These are phyloP conservation scores for Lonchura striata DNA, from an alignment of 2,113 vertebrate genomes.

Conservation along the genomic window DNA sequence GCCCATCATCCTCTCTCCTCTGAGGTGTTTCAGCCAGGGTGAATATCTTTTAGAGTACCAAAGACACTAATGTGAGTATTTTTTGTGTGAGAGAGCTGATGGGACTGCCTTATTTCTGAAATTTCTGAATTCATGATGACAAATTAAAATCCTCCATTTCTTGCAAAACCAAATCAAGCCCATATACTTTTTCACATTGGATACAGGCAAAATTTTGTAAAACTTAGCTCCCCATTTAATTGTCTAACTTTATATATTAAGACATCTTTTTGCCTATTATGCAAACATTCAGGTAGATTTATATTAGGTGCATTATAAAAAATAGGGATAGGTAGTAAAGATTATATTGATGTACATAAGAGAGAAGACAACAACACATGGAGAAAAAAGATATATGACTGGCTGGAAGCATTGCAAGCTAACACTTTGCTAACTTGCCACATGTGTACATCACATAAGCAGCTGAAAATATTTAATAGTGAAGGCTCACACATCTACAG, in stretches of 20 bases:
- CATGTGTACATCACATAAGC: constrained; percentile 52
- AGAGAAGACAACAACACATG: constrained; percentile 55
- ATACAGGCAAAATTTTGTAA: not conserved
- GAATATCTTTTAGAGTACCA: not conserved
- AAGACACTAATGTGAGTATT: not conserved
- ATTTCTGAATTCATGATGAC: not conserved
- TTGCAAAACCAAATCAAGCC: not conserved
- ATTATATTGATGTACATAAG: constrained; percentile 33
- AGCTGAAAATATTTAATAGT: constrained; percentile 58
- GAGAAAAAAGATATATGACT: constrained; percentile 54
- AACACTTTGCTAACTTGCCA: constrained; percentile 53
- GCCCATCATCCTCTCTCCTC: not conserved
- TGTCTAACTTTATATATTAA: not conserved
- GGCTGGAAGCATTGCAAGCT: constrained; percentile 57
- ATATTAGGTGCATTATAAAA: constrained; percentile 24
- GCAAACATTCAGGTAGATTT: constrained; percentile 53
- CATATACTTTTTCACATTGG: not conserved
- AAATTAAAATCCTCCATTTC: not conserved
- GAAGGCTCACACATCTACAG: constrained; percentile 4
- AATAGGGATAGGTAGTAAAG: constrained; percentile 37
- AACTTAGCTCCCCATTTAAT: not conserved
- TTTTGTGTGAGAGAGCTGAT: not conserved
- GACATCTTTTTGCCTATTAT: not conserved
- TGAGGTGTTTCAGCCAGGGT: not conserved
- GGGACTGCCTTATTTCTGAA: not conserved